Evolutionary conservation across 1,140 invertebrate species (phyloP).

Genomic region (Diachasma alloeum): DNA sequence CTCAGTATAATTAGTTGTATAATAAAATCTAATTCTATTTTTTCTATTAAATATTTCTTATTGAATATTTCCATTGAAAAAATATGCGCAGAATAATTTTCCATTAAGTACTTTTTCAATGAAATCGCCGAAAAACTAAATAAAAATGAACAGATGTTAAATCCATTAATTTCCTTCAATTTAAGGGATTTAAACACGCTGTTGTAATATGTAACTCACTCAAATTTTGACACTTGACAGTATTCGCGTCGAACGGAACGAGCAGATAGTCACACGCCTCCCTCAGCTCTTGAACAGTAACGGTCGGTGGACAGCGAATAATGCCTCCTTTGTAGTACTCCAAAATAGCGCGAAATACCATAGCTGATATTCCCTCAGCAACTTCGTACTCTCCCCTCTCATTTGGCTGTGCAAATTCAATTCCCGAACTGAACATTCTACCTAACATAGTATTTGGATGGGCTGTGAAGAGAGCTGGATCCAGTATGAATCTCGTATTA

Average conservation of each 20-base stretch:
- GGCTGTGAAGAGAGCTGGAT: slow-evolving; percentile 88
- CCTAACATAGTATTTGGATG: slow-evolving; percentile 87
- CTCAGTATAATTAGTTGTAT: too few species aligned
- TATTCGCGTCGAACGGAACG: slow-evolving; percentile 96
- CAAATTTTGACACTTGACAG: slow-evolving; percentile 94
- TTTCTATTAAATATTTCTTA: too few species aligned
- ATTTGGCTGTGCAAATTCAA: slow-evolving; percentile 93
- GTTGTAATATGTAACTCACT: slow-evolving; percentile 69
- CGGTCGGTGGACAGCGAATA: slow-evolving; percentile 84
- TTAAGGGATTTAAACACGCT: too few species aligned
- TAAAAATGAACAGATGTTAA: too few species aligned
- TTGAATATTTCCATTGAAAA: too few species aligned
- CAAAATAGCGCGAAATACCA: slow-evolving; percentile 94
- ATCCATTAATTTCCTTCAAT: too few species aligned
- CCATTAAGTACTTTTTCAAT: too few species aligned
- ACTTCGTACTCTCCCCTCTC: slow-evolving; percentile 97
- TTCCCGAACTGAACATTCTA: slow-evolving; percentile 95
- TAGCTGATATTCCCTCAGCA: slow-evolving; percentile 96
- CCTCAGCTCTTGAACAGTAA: slow-evolving; percentile 91
- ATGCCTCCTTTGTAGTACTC: slow-evolving; percentile 94
- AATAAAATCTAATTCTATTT: too few species aligned
- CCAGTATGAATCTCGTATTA: slow-evolving; percentile 87
- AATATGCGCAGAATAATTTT: too few species aligned
- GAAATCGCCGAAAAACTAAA: too few species aligned
- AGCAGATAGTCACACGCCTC: slow-evolving; percentile 99